These are phyloP conservation scores for Lytechinus variegatus DNA, from an alignment of 35 echinoderm and acorn worm genomes.

Conservation along the genomic window DNA sequence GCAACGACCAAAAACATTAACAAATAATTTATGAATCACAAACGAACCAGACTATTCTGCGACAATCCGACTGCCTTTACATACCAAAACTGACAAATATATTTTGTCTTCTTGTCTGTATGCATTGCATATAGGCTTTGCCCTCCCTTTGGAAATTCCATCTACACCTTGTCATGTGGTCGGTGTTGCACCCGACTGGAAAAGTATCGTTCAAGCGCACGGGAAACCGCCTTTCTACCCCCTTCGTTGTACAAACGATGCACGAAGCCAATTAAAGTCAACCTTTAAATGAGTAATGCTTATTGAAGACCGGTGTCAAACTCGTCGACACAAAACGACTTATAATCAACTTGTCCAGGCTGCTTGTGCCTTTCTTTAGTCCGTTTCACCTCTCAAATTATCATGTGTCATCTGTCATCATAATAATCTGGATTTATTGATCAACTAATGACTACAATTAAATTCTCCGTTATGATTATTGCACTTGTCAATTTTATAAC, in stretches of 20 bases:
- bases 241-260: neutral
- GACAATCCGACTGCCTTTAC: neutral
- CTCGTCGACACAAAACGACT: neutral
- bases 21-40: conserved; percentile 37
- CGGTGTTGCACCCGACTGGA: neutral
- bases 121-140: neutral
- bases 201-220: neutral
- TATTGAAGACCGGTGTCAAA: neutral
- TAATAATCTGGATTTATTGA: neutral
- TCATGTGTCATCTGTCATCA: neutral
- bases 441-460: neutral
- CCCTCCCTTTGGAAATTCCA: neutral
- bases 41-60: neutral
- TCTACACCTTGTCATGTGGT: neutral
- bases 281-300: neutral
- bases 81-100: neutral
- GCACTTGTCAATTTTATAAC: neutral
- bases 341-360: neutral
- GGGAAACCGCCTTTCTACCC: neutral
- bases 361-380: neutral
- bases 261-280: conserved; percentile 7
- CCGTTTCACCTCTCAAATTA: neutral
- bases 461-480: neutral
- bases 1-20: conserved; percentile 15
- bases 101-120: neutral